Base-by-base conservation (phyloP, 2,113 vertebrate species). In the Engraulis encrasicolus region DNA sequence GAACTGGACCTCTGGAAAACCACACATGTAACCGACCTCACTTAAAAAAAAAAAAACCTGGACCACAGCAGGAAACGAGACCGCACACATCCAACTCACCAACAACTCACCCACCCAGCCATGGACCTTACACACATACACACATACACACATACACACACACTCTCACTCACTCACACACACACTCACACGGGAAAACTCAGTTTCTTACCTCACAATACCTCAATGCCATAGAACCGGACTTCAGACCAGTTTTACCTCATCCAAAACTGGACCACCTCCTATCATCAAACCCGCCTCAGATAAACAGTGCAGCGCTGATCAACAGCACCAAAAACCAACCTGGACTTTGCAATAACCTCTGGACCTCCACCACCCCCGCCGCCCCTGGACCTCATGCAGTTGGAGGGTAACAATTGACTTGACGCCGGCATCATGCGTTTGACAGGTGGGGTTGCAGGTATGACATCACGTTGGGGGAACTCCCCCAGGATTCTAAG, bases 241-340 rank as follows among this genome's bases (percentile, higher is more conserved):
- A 27, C 58, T 74, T 15, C 23, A 27, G 12, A 14, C 66, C 66
- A 74, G 66, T 74, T 74, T 74, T 74, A 34, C 0, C 6, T 48
- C 71, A 45, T 23, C 81, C 81, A 58, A 85, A 82, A 38, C 84
- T 61, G 49, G 71, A 87, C 78, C n/a, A n/a, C n/a, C n/a, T n/a
- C n/a, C n/a, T n/a, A 66, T 82, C 82, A 84, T 4, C 31, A 74
- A 18, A 80, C 80, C 50, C 37, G 15, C 27, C 31, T 78, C 79
- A 50, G 17, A 15, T 52, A 17, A n/a, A n/a, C n/a, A n/a, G n/a
- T n/a, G n/a, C n/a, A 50, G 48, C 48, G 54, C 19, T 23, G 45
- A 80, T 15, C 79, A n/a, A n/a, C 37, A 3, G 18, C 52, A 50
- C 37, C 45, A 80, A 88, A n/a, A n/a, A n/a, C n/a, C n/a, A n/a